Conservation (phyloP, 2,113 vertebrate genomes). For the Pseudorhombus dupliciocellatus region DNA sequence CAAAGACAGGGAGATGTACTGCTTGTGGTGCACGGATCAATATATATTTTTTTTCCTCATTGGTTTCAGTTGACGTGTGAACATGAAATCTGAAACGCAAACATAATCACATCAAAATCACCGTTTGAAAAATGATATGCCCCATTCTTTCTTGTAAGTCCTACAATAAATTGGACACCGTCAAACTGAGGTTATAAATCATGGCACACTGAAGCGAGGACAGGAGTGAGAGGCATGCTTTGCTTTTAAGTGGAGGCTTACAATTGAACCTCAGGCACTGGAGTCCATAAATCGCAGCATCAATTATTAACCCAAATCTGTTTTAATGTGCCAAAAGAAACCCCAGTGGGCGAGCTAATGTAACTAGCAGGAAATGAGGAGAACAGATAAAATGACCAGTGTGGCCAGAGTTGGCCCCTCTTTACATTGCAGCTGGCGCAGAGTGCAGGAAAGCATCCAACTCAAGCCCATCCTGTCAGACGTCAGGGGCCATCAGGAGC, state of each 20-base stretch:
- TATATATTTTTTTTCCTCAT: slow-evolving; percentile 52
- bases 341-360: slow-evolving; percentile 74
- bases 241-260: slow-evolving; percentile 78
- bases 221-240: slow-evolving; percentile 64
- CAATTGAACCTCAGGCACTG: slow-evolving; percentile 72
- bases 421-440: slow-evolving; percentile 24
- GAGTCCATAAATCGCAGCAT: slow-evolving; percentile 79
- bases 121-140: slow-evolving; percentile 59
- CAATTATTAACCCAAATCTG: slow-evolving; percentile 81
- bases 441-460: slow-evolving; percentile 71
- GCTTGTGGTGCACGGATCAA: slow-evolving; percentile 47
- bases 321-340: slow-evolving; percentile 82
- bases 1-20: slow-evolving; percentile 52
- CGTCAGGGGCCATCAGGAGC: slow-evolving; percentile 48
- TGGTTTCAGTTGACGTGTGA: slow-evolving; percentile 52
- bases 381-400: slow-evolving; percentile 72
- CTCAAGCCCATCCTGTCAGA: slow-evolving; percentile 50
- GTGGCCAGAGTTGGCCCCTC: slow-evolving; percentile 49
- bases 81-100: slow-evolving; percentile 60
- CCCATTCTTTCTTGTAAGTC: slow-evolving; percentile 43
- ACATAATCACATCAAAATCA: slow-evolving; percentile 63
- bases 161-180: slow-evolving; percentile 60
- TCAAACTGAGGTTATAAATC: slow-evolving; percentile 71
- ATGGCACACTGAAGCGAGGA: slow-evolving; percentile 46
- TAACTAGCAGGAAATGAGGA: slow-evolving; percentile 75